Base-by-base conservation (phyloP, 2,888 invertebrate species). In the Nomada ferruginata region DNA sequence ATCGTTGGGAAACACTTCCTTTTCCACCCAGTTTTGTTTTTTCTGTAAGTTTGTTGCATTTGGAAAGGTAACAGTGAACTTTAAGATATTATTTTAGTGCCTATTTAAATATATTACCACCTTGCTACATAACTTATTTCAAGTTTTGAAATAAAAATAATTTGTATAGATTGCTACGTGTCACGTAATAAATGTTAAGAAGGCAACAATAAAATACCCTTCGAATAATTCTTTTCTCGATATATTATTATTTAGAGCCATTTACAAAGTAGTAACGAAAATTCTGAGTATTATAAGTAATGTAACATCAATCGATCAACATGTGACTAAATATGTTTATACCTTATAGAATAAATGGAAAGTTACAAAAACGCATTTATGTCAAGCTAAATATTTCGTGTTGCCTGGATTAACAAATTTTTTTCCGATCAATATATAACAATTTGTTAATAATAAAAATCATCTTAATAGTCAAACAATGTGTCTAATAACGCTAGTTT, bases 21-120 rank as follows among this genome's bases (percentile, higher is more conserved):
- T 57, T 60, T 18, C 5, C 7, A 13, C 23, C 7, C n/a, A 7
- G 42, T 53, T 60, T 47, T 18, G 52, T 20, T 60, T 61, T 60
- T 60, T 50, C 36, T 18, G 23, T 26, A 60, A 2, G 2, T 52
- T 73, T 60, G 44, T 70, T 53, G 44, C 4, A 52, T 50, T 9
- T n/a, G 7, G 44, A 29, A 52, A 52, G n/a, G 10, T 61, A 71
- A 23, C 29, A 63, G 42, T 23, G 29, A 63, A 60, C 55, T 36
- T n/a, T 29, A 36, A 55, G 29, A 64, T 65, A 29, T 59, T 64
- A 60, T 53, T 79, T 71, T 64, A 50, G 29, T 55, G 47, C 1
- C 53, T 69, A 53, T 68, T 60, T 66, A 55, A 68, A 20, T 59
- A 23, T 50, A 59, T 59, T 53, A 18, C 47, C 47, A 36, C 20